phyloP scores from a whole-genome alignment of 37 sponge, comb jelly and placozoan species.

The Tethya wilhelma region DNA sequence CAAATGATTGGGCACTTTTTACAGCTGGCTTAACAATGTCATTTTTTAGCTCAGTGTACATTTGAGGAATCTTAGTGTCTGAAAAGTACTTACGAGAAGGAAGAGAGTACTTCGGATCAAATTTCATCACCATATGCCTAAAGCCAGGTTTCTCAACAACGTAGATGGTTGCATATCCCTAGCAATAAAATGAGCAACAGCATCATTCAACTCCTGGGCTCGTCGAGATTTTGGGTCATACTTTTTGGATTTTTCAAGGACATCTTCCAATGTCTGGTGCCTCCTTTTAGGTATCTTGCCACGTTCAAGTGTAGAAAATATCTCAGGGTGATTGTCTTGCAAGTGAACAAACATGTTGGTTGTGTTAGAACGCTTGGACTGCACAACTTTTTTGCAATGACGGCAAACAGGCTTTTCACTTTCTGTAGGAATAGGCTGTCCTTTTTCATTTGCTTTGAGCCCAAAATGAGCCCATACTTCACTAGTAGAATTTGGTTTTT shows the following conservation, averaged over 20 bases:
- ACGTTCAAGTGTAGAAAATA: no score
- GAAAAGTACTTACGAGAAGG: constrained; percentile 9
- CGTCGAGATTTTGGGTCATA: constrained; percentile 16
- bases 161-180: constrained; percentile 35
- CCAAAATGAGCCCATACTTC: no score
- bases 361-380: no score
- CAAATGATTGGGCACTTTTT: constrained; percentile 8
- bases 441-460: no score
- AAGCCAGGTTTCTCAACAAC: constrained; percentile 23
- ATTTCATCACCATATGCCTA: background rate
- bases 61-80: background rate
- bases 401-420: no score
- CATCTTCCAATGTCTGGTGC: constrained; percentile 20
- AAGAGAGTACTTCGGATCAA: constrained; percentile 3
- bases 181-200: constrained; percentile 23
- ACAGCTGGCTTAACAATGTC: background rate
- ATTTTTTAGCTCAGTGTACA: constrained; percentile 15
- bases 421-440: no score
- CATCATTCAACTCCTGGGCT: constrained; percentile 8
- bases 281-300: no score
- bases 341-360: no score
- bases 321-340: no score
- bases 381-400: no score
- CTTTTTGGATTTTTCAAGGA: constrained; percentile 9
- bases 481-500: no score